Conservation (phyloP, 2,797 vertebrate species). For the Sebastes oblongus region DNA sequence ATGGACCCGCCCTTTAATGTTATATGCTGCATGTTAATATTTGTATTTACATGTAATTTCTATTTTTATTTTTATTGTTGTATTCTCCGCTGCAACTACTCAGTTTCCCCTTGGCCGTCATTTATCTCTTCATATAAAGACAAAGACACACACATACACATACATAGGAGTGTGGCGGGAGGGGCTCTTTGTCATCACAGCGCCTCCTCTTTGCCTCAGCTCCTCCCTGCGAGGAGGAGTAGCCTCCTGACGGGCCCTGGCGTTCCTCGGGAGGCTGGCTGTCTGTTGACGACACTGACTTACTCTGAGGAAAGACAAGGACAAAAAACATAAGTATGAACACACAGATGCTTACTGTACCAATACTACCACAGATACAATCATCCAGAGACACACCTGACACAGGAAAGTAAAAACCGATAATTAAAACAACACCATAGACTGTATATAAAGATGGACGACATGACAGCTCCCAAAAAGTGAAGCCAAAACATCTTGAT, state of each 20-base stretch:
- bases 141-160: conserved; percentile 47
- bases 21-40: background rate
- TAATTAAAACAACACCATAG: background rate
- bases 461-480: too few relatives aligned
- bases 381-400: background rate
- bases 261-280: conserved; percentile 82
- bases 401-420: background rate
- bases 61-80: background rate
- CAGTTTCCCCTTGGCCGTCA: background rate
- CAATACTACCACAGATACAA: background rate
- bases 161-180: conserved; percentile 84
- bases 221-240: conserved; percentile 73
- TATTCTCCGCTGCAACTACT: background rate
- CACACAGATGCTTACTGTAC: background rate
- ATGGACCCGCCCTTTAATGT: background rate
- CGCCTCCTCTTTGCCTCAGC: conserved; percentile 84
- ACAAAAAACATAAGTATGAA: conserved; percentile 3
- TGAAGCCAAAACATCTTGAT: too few relatives aligned
- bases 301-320: conserved; percentile 75
- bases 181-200: conserved; percentile 87
- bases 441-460: too few relatives aligned
- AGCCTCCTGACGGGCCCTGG: conserved; percentile 71
- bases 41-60: background rate
- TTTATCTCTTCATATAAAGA: background rate
- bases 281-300: conserved; percentile 85